phyloP scores from a whole-genome alignment of 1,140 invertebrate species.

The Venturia canescens region DNA sequence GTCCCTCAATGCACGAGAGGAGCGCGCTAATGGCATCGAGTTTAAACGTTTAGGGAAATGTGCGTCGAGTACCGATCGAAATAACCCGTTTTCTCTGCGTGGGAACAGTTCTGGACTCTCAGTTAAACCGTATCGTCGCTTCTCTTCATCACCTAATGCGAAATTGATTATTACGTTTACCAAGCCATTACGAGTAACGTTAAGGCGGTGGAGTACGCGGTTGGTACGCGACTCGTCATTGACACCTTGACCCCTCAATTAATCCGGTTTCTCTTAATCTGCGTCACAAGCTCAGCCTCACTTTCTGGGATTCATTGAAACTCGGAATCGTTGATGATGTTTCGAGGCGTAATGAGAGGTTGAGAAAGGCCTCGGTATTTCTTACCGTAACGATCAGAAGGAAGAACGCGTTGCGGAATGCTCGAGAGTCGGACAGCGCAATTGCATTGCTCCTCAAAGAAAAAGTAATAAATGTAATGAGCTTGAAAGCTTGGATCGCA shows the following conservation, averaged over 20 bases:
- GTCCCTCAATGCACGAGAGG: not conserved
- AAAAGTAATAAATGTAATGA: no score
- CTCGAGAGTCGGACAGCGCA: no score
- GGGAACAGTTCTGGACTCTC: constrained; percentile 30
- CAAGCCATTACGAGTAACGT: not conserved
- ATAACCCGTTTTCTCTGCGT: constrained; percentile 37
- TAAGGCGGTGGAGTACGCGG: not conserved
- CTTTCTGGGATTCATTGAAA: constrained; percentile 9
- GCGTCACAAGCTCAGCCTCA: not conserved
- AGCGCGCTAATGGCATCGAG: constrained; percentile 42
- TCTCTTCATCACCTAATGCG: constrained; percentile 37
- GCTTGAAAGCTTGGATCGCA: no score
- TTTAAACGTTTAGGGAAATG: constrained; percentile 46
- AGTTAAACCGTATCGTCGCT: not conserved
- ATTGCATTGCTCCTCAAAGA: no score
- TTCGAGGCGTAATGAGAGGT: no score
- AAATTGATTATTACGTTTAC: constrained; percentile 40
- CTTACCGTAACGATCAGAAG: no score
- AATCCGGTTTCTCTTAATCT: not conserved
- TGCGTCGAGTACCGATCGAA: constrained; percentile 35
- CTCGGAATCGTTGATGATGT: not conserved
- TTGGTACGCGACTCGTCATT: not conserved
- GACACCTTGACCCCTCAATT: constrained; percentile 30
- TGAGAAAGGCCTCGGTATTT: no score
- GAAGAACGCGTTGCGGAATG: no score